A percentile compares a stretch with the other conserved stretches of the same genome.
These are phyloP conservation scores for Podocnemis expansa DNA, from an alignment of 2,113 vertebrate genomes.

Conservation along the genomic window DNA sequence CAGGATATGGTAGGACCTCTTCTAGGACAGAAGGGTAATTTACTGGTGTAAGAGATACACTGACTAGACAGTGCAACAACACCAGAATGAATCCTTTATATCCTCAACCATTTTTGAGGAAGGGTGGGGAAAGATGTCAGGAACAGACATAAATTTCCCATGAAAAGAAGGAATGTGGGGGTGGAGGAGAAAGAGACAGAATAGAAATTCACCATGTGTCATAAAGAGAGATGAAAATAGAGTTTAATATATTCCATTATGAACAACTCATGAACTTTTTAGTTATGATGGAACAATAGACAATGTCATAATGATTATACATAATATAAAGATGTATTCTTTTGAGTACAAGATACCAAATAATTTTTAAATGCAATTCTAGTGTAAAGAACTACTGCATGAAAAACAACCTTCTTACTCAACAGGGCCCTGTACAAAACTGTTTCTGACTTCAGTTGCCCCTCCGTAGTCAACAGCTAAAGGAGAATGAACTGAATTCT, in stretches of 20 bases:
- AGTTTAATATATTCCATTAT: not conserved
- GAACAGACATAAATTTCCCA: not conserved
- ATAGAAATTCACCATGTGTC: not conserved
- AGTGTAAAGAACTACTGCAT: not conserved
- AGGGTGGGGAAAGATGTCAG: not conserved
- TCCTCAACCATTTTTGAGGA: not conserved
- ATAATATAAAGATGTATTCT: not conserved
- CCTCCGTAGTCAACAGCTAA: not conserved
- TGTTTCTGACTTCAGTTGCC: not conserved
- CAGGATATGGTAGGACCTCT: constrained; percentile 10
- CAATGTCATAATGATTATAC: not conserved
- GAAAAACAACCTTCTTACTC: not conserved
- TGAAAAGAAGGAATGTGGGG: not conserved
- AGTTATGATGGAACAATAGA: not conserved
- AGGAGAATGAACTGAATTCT: no score
- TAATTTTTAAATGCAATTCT: not conserved
- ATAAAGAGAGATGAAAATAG: not conserved
- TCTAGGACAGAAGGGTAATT: constrained; percentile 15
- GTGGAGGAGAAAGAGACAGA: not conserved
- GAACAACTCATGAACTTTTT: not conserved
- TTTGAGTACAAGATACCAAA: not conserved
- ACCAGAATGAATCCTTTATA: not conserved
- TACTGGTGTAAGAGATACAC: constrained; percentile 15
- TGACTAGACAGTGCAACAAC: not conserved
- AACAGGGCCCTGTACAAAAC: not conserved